Evolutionary conservation across 1,140 invertebrate species (phyloP).

Genomic region (Lycorma delicatula): DNA sequence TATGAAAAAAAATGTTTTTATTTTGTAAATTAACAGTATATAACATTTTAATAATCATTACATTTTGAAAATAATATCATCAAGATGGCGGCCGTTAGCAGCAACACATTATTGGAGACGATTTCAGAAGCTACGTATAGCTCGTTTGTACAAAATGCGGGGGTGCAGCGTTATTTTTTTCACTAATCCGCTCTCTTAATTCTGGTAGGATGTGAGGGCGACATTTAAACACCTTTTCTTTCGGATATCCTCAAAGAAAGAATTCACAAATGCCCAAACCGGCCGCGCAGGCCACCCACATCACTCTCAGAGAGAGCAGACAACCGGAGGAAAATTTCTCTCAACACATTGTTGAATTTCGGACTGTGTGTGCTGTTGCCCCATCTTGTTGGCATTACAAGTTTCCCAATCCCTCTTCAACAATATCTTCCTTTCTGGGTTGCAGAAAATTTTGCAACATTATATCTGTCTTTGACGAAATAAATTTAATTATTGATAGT

Average conservation of each 20-base stretch:
- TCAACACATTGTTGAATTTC: neutral
- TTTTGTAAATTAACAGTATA: no score
- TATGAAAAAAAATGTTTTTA: no score
- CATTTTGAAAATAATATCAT: no score
- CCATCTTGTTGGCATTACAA: slow-evolving; percentile 26
- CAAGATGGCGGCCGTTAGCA: no score
- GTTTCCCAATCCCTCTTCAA: neutral
- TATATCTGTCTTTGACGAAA: no score
- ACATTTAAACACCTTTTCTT: slow-evolving; percentile 18
- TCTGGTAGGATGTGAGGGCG: slow-evolving; percentile 24
- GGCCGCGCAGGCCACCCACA: slow-evolving; percentile 24
- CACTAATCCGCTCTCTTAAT: slow-evolving; percentile 25
- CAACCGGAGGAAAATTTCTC: slow-evolving; percentile 8
- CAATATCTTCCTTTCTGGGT: neutral
- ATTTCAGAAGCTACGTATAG: no score
- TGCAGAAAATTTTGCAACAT: neutral
- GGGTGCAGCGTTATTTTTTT: no score
- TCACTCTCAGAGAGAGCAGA: slow-evolving; percentile 29
- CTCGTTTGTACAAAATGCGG: no score
- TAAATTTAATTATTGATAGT: no score
- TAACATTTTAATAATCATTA: no score
- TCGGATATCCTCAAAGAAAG: slow-evolving; percentile 25
- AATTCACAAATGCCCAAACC: slow-evolving; percentile 26
- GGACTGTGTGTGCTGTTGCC: slow-evolving; percentile 21
- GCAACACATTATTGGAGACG: no score